Evolutionary conservation across 1,140 invertebrate genomes (phyloP).

Genomic region (Nebria ingens): DNA sequence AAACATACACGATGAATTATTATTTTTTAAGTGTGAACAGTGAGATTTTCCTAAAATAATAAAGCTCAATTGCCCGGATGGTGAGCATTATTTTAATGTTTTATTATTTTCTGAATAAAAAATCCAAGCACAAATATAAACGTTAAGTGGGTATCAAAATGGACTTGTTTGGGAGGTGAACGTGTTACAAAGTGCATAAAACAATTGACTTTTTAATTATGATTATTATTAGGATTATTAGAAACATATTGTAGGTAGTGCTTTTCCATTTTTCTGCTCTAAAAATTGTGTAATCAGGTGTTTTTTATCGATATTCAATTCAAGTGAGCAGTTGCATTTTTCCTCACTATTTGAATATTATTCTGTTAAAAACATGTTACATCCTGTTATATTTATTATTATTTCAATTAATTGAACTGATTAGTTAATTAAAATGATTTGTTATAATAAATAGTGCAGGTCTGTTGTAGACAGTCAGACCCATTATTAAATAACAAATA

Average conservation of each 20-base stretch:
- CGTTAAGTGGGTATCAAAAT: background rate
- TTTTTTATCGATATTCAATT: conserved; percentile 9
- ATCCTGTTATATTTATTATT: background rate
- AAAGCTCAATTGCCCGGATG: too few relatives aligned
- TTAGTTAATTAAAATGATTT: background rate
- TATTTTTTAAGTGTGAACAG: too few relatives aligned
- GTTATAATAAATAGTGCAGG: background rate
- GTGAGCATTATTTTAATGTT: too few relatives aligned
- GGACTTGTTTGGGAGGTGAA: background rate
- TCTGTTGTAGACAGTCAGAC: background rate
- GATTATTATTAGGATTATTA: conserved; percentile 4
- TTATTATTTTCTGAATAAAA: too few relatives aligned
- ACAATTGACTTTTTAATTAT: conserved; percentile 4
- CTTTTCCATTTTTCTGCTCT: conserved; percentile 9
- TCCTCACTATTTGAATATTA: background rate
- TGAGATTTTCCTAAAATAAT: too few relatives aligned
- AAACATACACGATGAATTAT: too few relatives aligned
- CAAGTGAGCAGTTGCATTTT: conserved; percentile 1
- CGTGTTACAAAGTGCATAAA: conserved; percentile 6
- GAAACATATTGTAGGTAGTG: conserved; percentile 7
- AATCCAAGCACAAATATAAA: background rate
- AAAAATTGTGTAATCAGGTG: conserved; percentile 7
- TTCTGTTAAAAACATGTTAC: background rate
- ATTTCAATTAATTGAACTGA: background rate
- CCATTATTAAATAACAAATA: background rate